Base-by-base conservation (phyloP, 2,888 invertebrate genomes). In the Phlogophora meticulosa region DNA sequence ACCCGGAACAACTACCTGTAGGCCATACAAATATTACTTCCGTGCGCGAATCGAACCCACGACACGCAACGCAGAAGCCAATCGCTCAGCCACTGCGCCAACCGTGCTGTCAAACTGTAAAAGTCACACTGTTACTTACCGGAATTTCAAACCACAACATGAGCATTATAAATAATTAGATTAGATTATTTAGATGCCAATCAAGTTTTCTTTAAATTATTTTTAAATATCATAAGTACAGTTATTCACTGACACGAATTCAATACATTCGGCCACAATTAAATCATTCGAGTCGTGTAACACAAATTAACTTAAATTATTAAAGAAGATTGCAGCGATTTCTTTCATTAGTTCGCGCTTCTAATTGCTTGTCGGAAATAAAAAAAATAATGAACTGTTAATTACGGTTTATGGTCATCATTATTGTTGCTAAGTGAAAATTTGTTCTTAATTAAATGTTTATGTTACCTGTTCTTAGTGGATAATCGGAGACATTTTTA, bases 301-400 rank as follows among this genome's bases (percentile, higher is more conserved):
- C 43, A 57, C 40, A 61, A 68, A 65, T 71, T 59, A 65, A 64
- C 10, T 38, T 38, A 56, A 69, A 66, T 46, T 34, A 46, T 62
- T 68, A 58, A 59, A 62, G 61, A 68, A 56, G 13, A 61, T 48
- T 70, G 56, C 46, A 61, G 28, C 55, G 57, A 63, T 82, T 71
- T 80, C 52, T 65, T 34, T 64, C 72, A 80, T 80, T 70, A 49
- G 53, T 59, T 63, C 45, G 62, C 72, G 55, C 64, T 70, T 60
- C 48, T 67, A 72, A 80, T 78, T 74, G 71, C 60, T 43, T 66
- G 83, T 76, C 57, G 67, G 61, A 72, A 66, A 72, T 81, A 72
- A 82, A 81, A 82, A 81, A 80, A 64, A 70, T 82, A 72, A 80
- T 76, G 60, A 70, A 55, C 62, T 61, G 66, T 73, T 76, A 65